Percentiles rank a stretch among this genome's conserved stretches.
phyloP scores from a whole-genome alignment of 1,140 invertebrate species.

The Brachionus asplanchnoidis region DNA sequence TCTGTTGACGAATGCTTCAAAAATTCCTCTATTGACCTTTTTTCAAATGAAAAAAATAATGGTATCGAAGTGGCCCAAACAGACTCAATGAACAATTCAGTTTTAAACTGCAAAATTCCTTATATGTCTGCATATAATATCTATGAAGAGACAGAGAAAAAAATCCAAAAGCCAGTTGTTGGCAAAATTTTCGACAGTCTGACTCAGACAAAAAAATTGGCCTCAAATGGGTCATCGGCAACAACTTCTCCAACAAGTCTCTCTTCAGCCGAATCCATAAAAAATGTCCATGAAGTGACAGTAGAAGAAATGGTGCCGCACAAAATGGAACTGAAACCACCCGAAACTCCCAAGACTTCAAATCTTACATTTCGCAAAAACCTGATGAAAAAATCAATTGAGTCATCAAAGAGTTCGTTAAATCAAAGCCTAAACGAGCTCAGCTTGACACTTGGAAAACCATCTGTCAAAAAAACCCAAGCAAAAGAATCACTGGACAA shows the following conservation, averaged over 20 bases:
- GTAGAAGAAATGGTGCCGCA: neutral
- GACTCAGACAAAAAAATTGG: neutral
- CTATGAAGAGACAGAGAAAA: neutral
- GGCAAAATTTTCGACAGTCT: neutral
- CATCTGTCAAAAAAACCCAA: neutral
- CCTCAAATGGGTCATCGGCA: conserved; percentile 29
- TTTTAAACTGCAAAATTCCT: conserved; percentile 9
- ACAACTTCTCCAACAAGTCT: conserved; percentile 6
- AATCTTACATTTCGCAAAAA: conserved; percentile 26
- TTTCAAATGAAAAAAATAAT: neutral
- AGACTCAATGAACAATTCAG: neutral
- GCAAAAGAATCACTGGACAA: neutral
- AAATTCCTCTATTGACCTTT: neutral
- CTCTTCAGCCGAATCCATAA: neutral
- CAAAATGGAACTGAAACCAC: conserved; percentile 1
- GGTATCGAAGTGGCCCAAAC: neutral
- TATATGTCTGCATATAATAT: conserved; percentile 37
- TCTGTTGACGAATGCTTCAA: neutral
- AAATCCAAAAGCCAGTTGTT: neutral
- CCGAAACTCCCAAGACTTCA: conserved; percentile 26
- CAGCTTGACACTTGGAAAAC: neutral
- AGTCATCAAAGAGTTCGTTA: neutral
- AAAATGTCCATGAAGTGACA: neutral
- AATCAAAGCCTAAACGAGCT: neutral
- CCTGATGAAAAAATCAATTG: neutral